Evolutionary conservation across 2,113 vertebrate genomes (phyloP).

Genomic region (Passer domesticus): DNA sequence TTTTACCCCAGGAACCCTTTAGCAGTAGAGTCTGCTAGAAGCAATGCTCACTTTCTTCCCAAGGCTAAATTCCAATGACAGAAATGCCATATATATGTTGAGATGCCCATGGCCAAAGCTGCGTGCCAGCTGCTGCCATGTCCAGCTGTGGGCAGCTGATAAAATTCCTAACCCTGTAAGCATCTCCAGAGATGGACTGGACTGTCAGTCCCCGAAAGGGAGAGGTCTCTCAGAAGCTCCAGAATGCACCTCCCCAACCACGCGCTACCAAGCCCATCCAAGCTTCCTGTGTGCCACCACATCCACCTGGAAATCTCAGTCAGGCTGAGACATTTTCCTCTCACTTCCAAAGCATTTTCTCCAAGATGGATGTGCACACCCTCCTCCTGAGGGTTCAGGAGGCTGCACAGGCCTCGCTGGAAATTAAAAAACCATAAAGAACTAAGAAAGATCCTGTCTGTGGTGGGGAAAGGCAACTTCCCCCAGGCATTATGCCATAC

Average conservation of each 20-base stretch:
- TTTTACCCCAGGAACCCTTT: background rate
- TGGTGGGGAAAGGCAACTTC: background rate
- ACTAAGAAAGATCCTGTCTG: background rate
- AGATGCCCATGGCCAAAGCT: background rate
- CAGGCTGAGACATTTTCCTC: background rate
- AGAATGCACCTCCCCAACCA: background rate
- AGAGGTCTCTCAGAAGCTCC: background rate
- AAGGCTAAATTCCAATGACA: background rate
- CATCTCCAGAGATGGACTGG: background rate
- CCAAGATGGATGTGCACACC: background rate
- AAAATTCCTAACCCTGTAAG: background rate
- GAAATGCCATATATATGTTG: background rate
- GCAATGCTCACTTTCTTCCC: background rate
- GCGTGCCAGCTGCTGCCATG: background rate
- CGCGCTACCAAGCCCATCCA: background rate
- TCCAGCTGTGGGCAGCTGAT: background rate
- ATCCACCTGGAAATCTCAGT: background rate
- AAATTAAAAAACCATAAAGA: background rate
- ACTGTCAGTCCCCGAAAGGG: rapidly evolving
- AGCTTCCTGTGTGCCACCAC: background rate
- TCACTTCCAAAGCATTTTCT: background rate
- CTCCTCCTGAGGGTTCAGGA: background rate
- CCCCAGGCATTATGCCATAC: background rate
- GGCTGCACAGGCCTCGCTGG: background rate
- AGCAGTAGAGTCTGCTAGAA: background rate